Conservation (phyloP, 1,140 invertebrate genomes). For the Ooceraea biroi region DNA sequence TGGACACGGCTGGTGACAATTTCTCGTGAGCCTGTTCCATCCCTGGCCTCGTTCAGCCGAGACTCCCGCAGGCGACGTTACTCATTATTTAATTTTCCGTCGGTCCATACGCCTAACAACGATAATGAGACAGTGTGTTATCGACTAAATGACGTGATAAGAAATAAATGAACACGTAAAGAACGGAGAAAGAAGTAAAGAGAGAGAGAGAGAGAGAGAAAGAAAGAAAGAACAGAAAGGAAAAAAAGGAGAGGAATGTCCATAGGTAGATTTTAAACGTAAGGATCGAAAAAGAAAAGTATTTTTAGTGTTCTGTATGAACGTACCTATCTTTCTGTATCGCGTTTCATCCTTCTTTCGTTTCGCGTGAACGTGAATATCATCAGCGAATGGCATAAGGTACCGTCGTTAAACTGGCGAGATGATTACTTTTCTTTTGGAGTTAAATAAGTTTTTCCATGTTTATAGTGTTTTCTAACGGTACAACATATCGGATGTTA, state of each 20-base stretch:
- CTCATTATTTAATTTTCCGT: slow-evolving; percentile 74
- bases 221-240: neutral
- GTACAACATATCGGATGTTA: slow-evolving; percentile 63
- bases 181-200: neutral
- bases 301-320: slow-evolving; percentile 71
- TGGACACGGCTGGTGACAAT: slow-evolving; percentile 81
- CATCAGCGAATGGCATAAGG: slow-evolving; percentile 62
- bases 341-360: slow-evolving; percentile 71
- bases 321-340: slow-evolving; percentile 73
- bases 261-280: slow-evolving; percentile 68
- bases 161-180: slow-evolving; percentile 46
- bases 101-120: slow-evolving; percentile 75
- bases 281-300: slow-evolving; percentile 62
- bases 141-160: slow-evolving; percentile 68
- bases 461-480: slow-evolving; percentile 70
- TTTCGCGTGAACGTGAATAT: slow-evolving; percentile 55
- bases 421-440: slow-evolving; percentile 63
- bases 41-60: slow-evolving; percentile 65
- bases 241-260: slow-evolving; percentile 42
- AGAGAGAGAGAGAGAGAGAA: slow-evolving; percentile 4
- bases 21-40: slow-evolving; percentile 83
- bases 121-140: slow-evolving; percentile 72
- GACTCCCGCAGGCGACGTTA: slow-evolving; percentile 64
- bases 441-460: slow-evolving; percentile 73
- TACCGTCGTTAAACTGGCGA: slow-evolving; percentile 15